A percentile compares a stretch with the other conserved stretches of the same genome.
phyloP scores from a whole-genome alignment of 1,140 invertebrate species.

The Propsilocerus akamusi region DNA sequence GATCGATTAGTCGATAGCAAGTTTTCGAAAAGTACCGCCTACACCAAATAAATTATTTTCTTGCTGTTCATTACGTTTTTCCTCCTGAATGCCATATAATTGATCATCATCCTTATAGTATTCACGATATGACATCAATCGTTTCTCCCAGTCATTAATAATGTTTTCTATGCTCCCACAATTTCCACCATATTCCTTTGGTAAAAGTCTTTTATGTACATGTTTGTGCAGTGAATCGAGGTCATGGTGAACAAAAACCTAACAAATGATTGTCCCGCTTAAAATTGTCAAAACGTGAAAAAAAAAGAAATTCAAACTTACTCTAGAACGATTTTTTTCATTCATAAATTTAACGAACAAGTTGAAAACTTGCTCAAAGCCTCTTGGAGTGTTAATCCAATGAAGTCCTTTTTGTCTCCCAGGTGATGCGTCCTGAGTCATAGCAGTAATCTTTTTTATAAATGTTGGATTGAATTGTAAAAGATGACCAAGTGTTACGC shows the following conservation, averaged over 20 bases:
- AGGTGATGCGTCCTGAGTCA: constrained; percentile 30
- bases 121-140: no score
- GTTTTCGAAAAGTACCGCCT: no score
- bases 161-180: no score
- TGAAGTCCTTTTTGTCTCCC: constrained; percentile 31
- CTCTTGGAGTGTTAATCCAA: constrained; percentile 28
- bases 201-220: constrained; percentile 25
- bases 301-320: constrained; percentile 10
- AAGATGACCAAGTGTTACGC: constrained; percentile 25
- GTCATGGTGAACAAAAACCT: constrained; percentile 26
- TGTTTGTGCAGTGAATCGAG: constrained; percentile 23
- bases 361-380: constrained; percentile 28
- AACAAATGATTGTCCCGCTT: constrained; percentile 7
- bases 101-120: no score
- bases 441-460: constrained; percentile 28
- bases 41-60: no score
- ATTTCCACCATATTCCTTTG: constrained; percentile 29
- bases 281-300: not conserved
- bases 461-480: constrained; percentile 28
- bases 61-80: no score
- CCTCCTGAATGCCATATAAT: no score
- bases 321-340: constrained; percentile 28
- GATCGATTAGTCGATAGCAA: no score
- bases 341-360: constrained; percentile 28
- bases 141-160: no score